Conservation (phyloP, 2,113 vertebrate genomes). For the Barbus barbus region DNA sequence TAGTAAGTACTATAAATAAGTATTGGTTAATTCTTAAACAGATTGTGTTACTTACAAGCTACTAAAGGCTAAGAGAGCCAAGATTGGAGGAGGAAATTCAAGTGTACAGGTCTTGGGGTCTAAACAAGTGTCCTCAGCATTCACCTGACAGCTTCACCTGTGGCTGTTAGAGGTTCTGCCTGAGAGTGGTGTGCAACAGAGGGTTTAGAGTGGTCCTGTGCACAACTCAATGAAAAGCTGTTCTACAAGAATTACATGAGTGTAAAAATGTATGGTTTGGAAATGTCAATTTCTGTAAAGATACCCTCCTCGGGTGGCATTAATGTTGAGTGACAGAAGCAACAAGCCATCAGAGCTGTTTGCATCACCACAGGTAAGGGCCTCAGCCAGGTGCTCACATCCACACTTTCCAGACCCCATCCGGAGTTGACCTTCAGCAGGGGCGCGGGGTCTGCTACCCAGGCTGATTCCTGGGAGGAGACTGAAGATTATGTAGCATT, state of each 20-base stretch:
- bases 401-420: constrained; percentile 43
- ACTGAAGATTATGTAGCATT: constrained; percentile 59
- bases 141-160: neutral
- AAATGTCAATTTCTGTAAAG: constrained; percentile 5
- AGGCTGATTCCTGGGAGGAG: constrained; percentile 32
- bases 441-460: too few relatives aligned
- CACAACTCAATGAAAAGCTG: neutral
- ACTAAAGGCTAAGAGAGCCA: too few relatives aligned
- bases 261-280: neutral
- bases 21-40: too few relatives aligned
- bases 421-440: constrained; percentile 57
- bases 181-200: neutral
- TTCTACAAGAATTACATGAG: neutral
- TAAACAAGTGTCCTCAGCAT: too few relatives aligned
- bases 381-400: constrained; percentile 18
- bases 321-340: neutral
- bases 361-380: neutral
- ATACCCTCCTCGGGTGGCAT: neutral
- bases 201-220: neutral
- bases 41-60: too few relatives aligned
- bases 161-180: neutral
- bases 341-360: neutral
- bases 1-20: too few relatives aligned
- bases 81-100: too few relatives aligned
- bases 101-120: too few relatives aligned